Percentiles rank a stretch among this genome's conserved stretches.
Conservation (phyloP, 2,888 invertebrate genomes). For the Crepidodera aurea region DNA sequence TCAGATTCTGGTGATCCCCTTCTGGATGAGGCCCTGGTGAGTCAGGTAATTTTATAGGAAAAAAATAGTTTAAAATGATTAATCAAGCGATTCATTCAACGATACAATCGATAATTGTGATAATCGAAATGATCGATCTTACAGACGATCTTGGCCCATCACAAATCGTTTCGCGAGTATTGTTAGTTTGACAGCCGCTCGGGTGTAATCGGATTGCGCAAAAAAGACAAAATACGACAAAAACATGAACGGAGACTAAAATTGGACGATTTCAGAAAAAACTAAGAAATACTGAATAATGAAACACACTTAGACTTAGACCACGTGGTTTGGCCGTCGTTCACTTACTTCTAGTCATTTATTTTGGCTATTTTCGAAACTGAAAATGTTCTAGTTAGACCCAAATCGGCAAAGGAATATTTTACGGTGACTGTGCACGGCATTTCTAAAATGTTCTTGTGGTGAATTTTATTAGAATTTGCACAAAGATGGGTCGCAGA, state of each 20-base stretch:
- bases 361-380: constrained; percentile 10
- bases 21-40: too few species aligned
- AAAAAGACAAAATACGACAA: constrained; percentile 16
- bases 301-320: constrained; percentile 5
- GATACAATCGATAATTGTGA: too few species aligned
- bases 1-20: too few species aligned
- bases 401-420: constrained; percentile 6
- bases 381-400: constrained; percentile 14
- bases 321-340: constrained; percentile 11
- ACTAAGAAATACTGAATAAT: not conserved
- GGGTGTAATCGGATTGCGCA: not conserved
- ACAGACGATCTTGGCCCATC: too few species aligned
- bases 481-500: constrained; percentile 21
- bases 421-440: constrained; percentile 2
- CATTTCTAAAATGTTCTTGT: not conserved
- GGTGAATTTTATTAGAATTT: not conserved
- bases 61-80: too few species aligned
- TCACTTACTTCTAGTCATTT: not conserved
- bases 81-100: too few species aligned
- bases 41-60: too few species aligned
- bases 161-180: too few species aligned
- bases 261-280: constrained; percentile 14
- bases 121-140: too few species aligned
- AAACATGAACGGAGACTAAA: constrained; percentile 23
- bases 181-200: not conserved